These are phyloP conservation scores for Dipodomys spectabilis DNA, from an alignment of 2,113 vertebrate genomes.

Conservation along the genomic window DNA sequence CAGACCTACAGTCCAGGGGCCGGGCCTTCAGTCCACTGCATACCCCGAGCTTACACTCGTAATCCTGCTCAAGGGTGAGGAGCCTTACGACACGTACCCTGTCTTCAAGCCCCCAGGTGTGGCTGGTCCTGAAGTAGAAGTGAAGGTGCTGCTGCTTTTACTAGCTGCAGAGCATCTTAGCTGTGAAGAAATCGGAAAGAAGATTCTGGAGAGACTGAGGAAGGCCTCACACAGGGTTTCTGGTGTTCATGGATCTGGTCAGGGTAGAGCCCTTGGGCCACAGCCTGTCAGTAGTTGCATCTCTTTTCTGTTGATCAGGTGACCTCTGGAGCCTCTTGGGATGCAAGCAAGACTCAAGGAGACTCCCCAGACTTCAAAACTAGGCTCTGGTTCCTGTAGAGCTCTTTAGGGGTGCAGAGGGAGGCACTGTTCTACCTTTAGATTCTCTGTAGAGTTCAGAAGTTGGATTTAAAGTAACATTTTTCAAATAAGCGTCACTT, in stretches of 20 bases:
- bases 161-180: not conserved
- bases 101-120: not conserved
- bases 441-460: no score
- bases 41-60: no score
- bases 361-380: not conserved
- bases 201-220: not conserved
- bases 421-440: no score
- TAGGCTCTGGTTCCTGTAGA: not conserved
- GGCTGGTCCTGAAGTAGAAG: not conserved
- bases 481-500: no score
- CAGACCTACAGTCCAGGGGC: no score
- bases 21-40: no score
- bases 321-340: not conserved
- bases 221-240: not conserved
- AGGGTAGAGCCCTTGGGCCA: not conserved
- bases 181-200: no score
- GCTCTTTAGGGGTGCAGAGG: no score
- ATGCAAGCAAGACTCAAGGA: no score
- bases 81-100: no score
- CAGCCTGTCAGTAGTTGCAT: not conserved
- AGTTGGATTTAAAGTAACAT: no score
- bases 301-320: not conserved
- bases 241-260: not conserved
- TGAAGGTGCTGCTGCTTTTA: no score
- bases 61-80: not conserved